Evolutionary conservation across 1,140 invertebrate genomes (phyloP), one percentile per base, ranked within the genome.

Genomic region (Leptopilina clavipes): DNA sequence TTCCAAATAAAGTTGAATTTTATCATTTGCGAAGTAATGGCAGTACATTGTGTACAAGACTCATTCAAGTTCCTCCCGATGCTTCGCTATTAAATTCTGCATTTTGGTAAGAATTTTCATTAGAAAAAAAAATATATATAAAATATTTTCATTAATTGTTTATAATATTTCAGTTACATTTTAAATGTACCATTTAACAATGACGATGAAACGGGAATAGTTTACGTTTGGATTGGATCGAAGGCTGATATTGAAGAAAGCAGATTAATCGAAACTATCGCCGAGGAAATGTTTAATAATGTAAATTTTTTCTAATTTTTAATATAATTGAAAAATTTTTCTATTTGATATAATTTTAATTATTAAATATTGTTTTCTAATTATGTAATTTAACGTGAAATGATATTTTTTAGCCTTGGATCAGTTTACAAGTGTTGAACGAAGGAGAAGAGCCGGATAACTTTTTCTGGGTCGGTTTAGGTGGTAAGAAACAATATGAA

Each of bases 361-460:
- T n/a, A n/a, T 31, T 31, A 31, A 31, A 31, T 31, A n/a, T n/a
- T n/a, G n/a, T 31, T 31, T 31, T 31, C 1, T 31, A 31, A 31
- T 2, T 31, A 31, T 31, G 25, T 31, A 31, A 31, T 31, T 31
- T 31, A 31, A 31, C 25, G 25, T 2, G 25, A 31, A 31, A 31
- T 31, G 1, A 31, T 31, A 2, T 72, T 74, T 76, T 81, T 10
- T 59, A 82, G 77, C 79, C 25, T 19, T 22, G 22, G 22, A 71
- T 72, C 11, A 96, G 95, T 88, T 87, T 97, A 65, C 95, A 95
- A 92, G 94, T 97, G 14, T 90, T 99, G 59, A 96, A 95, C 82
- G 98, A 99, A 93, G 98, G 98, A 40, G 97, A 98, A 87, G 99
- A 99, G 90, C 98, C 98, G 3, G 97, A 99, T 86, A 99, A 99